Percentiles rank a stretch among this genome's conserved stretches.
Evolutionary conservation across 1,140 invertebrate species (phyloP).

Genomic region (Bombus confusus): DNA sequence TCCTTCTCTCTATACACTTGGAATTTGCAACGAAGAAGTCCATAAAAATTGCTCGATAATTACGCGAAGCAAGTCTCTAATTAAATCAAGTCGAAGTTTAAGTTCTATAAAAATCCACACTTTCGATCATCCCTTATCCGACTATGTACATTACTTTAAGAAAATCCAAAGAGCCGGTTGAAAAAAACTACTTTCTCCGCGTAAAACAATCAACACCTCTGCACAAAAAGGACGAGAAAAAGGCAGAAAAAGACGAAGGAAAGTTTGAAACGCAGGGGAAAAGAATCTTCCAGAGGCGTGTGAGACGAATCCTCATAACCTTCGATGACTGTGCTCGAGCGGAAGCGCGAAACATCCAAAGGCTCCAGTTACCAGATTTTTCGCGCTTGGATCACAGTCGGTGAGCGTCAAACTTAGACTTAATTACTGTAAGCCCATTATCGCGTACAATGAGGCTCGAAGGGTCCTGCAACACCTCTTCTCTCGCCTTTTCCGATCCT

Average conservation of each 20-base stretch:
- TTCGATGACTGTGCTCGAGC: constrained; percentile 51
- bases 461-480: constrained; percentile 64
- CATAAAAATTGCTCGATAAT: neutral
- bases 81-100: neutral
- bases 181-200: neutral
- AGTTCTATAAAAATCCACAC: neutral
- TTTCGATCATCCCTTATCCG: neutral
- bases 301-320: constrained; percentile 33
- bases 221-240: neutral
- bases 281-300: constrained; percentile 5
- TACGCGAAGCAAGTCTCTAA: too few relatives aligned
- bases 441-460: constrained; percentile 54
- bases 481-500: constrained; percentile 25
- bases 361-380: constrained; percentile 22
- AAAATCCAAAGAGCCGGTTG: neutral
- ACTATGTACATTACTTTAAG: neutral
- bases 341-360: constrained; percentile 2
- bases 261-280: neutral
- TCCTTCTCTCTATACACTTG: too few relatives aligned
- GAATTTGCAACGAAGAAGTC: too few relatives aligned
- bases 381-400: constrained; percentile 20
- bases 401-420: constrained; percentile 43
- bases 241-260: neutral
- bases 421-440: constrained; percentile 75
- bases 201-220: neutral